Evolutionary conservation across 2,797 vertebrate genomes (phyloP), one percentile per base, ranked within the genome.

Genomic region (Margarornis squamiger): DNA sequence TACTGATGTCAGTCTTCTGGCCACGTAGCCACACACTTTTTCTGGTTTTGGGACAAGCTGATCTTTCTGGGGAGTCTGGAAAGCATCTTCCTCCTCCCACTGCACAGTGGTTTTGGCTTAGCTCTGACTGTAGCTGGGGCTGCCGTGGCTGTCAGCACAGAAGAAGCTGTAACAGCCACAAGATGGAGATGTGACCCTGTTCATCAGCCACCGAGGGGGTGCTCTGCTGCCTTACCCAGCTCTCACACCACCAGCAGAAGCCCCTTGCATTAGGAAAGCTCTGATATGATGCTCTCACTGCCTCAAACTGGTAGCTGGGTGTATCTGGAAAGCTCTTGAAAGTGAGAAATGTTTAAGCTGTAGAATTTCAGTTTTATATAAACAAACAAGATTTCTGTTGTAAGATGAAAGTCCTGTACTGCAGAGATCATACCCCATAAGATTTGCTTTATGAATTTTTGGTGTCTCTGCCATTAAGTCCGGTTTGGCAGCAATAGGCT

Each of bases 111-210:
- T 30, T 46, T 49, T 75, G 75, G 30, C 7, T n/a, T 6, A 71
- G 21, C 41, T 79, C 57, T 38, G 78, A 0, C 57, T 45, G 73
- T 11, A 27, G 45, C 21, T 14, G 0, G 16, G 39, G 55, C 38
- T 78, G 48, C 65, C 27, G 61, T 14, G 0, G 8, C 75, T 87
- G 74, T 66, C 77, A 59, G 58, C 24, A 24, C 12, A 34, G 67
- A 73, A 18, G 86, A 80, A 94, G 46, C 77, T 39, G 10, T 61
- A 82, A 10, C 91, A 85, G 74, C 96, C 93, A 94, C 91, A 76
- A 96, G 96, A 90, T 94, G 95, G 95, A 77, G 96, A 86, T 51
- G 68, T 94, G 90, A 77, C 72, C 83, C 61, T 36, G 4, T 61
- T 90, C 17, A 4, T 90, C 76, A 80, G 62, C 21, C 0, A 0